Conservation (phyloP, 2,888 invertebrate species). For the Chelonus formosanus region DNA sequence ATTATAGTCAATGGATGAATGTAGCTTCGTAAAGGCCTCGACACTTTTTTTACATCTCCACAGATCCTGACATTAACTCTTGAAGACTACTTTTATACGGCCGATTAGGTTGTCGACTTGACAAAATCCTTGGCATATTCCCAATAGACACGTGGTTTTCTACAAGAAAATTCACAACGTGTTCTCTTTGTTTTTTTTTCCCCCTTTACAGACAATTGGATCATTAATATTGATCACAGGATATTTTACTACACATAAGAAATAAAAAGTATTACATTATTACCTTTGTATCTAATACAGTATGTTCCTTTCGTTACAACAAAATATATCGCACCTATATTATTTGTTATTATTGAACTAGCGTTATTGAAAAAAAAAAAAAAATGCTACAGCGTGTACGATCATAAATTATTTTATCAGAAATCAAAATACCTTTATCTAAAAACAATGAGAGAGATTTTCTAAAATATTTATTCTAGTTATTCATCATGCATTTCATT, state of each 20-base stretch:
- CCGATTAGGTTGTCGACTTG: conserved; percentile 14
- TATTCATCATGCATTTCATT: conserved; percentile 21
- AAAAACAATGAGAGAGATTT: conserved; percentile 1
- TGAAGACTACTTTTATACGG: conserved; percentile 1
- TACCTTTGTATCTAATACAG: no score
- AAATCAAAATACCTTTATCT: background rate
- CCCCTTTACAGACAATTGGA: conserved; percentile 4
- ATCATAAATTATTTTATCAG: background rate
- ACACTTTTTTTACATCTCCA: conserved; percentile 1
- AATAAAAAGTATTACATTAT: background rate
- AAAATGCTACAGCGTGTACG: no score
- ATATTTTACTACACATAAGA: background rate
- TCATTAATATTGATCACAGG: background rate
- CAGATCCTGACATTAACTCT: background rate
- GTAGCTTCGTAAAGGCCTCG: no score
- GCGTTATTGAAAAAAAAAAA: no score
- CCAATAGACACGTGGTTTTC: conserved; percentile 9
- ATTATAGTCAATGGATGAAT: no score
- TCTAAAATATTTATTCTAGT: conserved; percentile 10
- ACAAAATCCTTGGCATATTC: conserved; percentile 14
- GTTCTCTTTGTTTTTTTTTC: background rate
- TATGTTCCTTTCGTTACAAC: no score
- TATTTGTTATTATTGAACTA: no score
- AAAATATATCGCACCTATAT: no score
- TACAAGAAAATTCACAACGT: conserved; percentile 3